Evolutionary conservation across 2,888 invertebrate species (phyloP).

Genomic region (Aethes cnicana): DNA sequence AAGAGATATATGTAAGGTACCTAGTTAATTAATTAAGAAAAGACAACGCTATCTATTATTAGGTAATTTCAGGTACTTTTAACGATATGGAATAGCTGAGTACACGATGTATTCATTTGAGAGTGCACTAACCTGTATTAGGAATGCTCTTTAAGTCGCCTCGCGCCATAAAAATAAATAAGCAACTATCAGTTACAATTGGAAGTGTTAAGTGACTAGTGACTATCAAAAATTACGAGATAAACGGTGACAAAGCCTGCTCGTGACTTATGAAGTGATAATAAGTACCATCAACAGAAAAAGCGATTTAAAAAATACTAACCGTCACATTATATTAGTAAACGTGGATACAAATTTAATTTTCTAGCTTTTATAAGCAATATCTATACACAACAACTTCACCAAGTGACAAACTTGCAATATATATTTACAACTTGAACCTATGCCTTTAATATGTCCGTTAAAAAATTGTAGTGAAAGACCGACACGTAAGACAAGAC

Average conservation of each 20-base stretch:
- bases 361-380: too few species aligned
- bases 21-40: conserved; percentile 27
- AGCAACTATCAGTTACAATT: conserved; percentile 73
- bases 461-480: too few species aligned
- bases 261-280: conserved; percentile 80
- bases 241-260: conserved; percentile 69
- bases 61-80: conserved; percentile 26
- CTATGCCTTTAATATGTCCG: too few species aligned
- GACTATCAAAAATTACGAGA: conserved; percentile 81
- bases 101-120: conserved; percentile 77
- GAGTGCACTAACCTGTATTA: conserved; percentile 74
- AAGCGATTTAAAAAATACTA: conserved; percentile 30
- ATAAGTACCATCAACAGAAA: conserved; percentile 55
- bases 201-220: conserved; percentile 79
- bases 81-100: conserved; percentile 64
- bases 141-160: conserved; percentile 72
- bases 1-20: not conserved
- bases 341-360: too few species aligned
- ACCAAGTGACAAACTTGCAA: too few species aligned
- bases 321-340: too few species aligned
- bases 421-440: too few species aligned
- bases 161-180: conserved; percentile 78
- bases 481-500: too few species aligned
- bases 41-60: conserved; percentile 23
- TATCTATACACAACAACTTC: too few species aligned